Evolutionary conservation across 1,140 invertebrate genomes (phyloP).

Genomic region (Aphelinus atriplicis): DNA sequence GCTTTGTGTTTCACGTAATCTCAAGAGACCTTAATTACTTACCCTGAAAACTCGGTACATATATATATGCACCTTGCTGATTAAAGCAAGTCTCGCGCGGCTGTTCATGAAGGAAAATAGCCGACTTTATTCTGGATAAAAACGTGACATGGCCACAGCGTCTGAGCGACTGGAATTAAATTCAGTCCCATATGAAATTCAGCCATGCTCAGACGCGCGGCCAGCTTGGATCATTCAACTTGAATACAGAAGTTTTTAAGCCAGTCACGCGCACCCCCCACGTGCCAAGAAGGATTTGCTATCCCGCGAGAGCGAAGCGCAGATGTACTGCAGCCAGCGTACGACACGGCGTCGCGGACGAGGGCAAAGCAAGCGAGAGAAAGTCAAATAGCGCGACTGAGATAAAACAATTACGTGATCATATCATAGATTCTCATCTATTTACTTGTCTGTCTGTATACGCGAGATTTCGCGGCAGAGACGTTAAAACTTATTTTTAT

Average conservation of each 20-base stretch:
- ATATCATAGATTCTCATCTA: too few species aligned
- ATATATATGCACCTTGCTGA: constrained; percentile 6
- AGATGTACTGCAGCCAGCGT: too few species aligned
- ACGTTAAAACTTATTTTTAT: too few species aligned
- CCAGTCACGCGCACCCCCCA: constrained; percentile 13
- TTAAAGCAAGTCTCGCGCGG: not conserved
- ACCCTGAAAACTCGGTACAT: not conserved
- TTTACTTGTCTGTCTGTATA: too few species aligned
- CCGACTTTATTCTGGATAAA: constrained; percentile 4
- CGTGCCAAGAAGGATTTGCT: constrained; percentile 6
- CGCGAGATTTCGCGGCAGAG: too few species aligned
- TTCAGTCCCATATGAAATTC: constrained; percentile 24
- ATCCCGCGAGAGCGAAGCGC: not conserved
- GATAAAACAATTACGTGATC: too few species aligned
- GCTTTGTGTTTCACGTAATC: constrained; percentile 7
- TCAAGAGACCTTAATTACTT: not conserved
- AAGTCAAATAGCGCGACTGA: not conserved
- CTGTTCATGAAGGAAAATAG: constrained; percentile 10
- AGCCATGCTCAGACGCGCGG: not conserved
- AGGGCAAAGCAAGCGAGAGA: not conserved
- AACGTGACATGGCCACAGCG: constrained; percentile 10
- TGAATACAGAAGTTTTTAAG: constrained; percentile 19
- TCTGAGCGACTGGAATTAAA: constrained; percentile 22
- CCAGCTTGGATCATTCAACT: constrained; percentile 19
- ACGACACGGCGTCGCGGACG: not conserved